Evolutionary conservation across 2,113 vertebrate genomes (phyloP).

Genomic region (Narcine bancroftii): DNA sequence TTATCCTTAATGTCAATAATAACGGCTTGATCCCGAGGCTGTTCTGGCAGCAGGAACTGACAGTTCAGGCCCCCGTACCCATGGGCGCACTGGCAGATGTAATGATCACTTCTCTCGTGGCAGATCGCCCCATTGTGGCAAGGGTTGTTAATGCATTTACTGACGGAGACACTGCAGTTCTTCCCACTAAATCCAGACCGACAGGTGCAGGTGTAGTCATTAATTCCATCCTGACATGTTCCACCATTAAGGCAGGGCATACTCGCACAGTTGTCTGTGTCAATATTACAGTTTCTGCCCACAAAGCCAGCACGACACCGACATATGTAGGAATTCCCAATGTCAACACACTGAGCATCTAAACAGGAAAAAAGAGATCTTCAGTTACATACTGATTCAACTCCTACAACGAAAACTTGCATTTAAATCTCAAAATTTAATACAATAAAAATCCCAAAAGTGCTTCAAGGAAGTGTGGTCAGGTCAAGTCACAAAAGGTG

Average conservation of each 20-base stretch:
- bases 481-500: neutral
- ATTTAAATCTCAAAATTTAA: neutral
- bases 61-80: conserved; percentile 90
- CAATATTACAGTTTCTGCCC: conserved; percentile 77
- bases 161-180: conserved; percentile 82
- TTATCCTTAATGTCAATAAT: conserved; percentile 62
- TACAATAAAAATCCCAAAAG: neutral
- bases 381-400: neutral
- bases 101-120: conserved; percentile 77
- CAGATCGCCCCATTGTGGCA: conserved; percentile 96
- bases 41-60: conserved; percentile 83
- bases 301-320: conserved; percentile 83
- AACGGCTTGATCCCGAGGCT: conserved; percentile 54
- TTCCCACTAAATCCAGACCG: conserved; percentile 84
- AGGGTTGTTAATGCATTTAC: conserved; percentile 78
- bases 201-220: conserved; percentile 81
- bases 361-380: conserved; percentile 40
- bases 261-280: conserved; percentile 67
- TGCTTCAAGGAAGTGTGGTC: neutral
- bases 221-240: conserved; percentile 79
- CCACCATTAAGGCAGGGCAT: conserved; percentile 84
- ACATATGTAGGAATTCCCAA: conserved; percentile 84
- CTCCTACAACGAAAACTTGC: neutral
- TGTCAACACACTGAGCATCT: conserved; percentile 85
- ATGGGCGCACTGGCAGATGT: conserved; percentile 78